A percentile compares a stretch with the other conserved stretches of the same genome.
Conservation (phyloP, 2,888 invertebrate species). For the Euplagia quadripunctaria region DNA sequence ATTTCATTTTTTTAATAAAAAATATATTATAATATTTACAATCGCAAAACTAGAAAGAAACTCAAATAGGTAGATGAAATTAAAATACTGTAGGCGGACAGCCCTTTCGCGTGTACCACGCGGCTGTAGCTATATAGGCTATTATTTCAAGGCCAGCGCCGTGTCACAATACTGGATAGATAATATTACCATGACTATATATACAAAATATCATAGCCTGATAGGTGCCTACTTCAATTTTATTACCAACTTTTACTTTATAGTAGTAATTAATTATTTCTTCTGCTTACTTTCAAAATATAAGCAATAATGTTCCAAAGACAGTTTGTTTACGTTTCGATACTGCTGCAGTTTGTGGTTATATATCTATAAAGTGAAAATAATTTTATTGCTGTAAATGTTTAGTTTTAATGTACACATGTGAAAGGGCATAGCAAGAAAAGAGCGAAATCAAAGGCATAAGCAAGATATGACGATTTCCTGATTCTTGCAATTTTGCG, state of each 20-base stretch:
- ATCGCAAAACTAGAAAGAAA: too few relatives aligned
- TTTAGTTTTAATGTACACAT: constrained; percentile 31
- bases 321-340: constrained; percentile 51
- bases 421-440: too few relatives aligned
- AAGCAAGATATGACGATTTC: not conserved
- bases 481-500: too few relatives aligned
- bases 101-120: too few relatives aligned
- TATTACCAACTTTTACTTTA: constrained; percentile 46
- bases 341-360: constrained; percentile 30
- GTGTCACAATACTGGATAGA: too few relatives aligned
- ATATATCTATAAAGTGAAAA: constrained; percentile 44
- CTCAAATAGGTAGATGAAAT: too few relatives aligned
- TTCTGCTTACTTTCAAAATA: constrained; percentile 38
- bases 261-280: constrained; percentile 35
- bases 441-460: too few relatives aligned
- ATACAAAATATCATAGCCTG: constrained; percentile 48
- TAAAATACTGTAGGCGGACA: too few relatives aligned
- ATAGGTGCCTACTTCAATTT: constrained; percentile 29
- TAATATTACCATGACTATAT: not conserved
- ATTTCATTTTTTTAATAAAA: too few relatives aligned
- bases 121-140: too few relatives aligned
- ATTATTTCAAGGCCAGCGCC: too few relatives aligned
- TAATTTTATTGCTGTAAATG: constrained; percentile 58
- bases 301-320: constrained; percentile 50
- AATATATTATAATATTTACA: too few relatives aligned